phyloP scores from a whole-genome alignment of 2,888 invertebrate genomes.

The Cistogaster globosa region DNA sequence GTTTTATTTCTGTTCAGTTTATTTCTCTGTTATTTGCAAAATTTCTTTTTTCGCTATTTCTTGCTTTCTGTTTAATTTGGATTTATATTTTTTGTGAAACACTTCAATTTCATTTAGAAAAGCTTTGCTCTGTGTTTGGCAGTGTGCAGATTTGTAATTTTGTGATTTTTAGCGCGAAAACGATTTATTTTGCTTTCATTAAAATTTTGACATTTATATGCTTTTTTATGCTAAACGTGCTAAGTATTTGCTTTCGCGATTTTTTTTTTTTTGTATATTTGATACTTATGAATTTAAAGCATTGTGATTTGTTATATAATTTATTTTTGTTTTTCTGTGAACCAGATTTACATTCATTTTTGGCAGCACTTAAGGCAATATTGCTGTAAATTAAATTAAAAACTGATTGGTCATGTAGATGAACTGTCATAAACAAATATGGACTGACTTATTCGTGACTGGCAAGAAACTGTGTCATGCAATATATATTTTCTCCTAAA shows the following conservation, averaged over 20 bases:
- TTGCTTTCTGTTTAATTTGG: slow-evolving; percentile 14
- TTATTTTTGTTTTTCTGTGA: neutral
- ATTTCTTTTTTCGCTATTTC: neutral
- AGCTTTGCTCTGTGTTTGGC: neutral
- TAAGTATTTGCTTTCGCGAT: neutral
- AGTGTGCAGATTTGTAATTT: neutral
- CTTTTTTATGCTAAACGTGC: slow-evolving; percentile 24
- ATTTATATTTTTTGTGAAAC: neutral
- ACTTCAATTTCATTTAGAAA: too few relatives aligned
- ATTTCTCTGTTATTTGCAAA: slow-evolving; percentile 8
- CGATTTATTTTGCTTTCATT: slow-evolving; percentile 64
- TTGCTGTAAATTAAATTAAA: too few relatives aligned
- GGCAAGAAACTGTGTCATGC: too few relatives aligned
- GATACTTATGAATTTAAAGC: slow-evolving; percentile 17
- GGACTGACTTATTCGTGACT: too few relatives aligned
- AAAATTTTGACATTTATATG: slow-evolving; percentile 62
- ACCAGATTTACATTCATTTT: too few relatives aligned
- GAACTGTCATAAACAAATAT: too few relatives aligned
- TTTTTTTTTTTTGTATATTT: slow-evolving; percentile 18
- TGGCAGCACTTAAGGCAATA: too few relatives aligned
- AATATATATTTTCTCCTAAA: too few relatives aligned
- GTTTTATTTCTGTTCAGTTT: neutral
- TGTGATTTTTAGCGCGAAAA: slow-evolving; percentile 25
- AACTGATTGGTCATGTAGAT: too few relatives aligned
- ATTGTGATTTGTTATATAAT: slow-evolving; percentile 7